phyloP scores from a whole-genome alignment of 1,140 invertebrate genomes.

The Bathynomus jamesi region DNA sequence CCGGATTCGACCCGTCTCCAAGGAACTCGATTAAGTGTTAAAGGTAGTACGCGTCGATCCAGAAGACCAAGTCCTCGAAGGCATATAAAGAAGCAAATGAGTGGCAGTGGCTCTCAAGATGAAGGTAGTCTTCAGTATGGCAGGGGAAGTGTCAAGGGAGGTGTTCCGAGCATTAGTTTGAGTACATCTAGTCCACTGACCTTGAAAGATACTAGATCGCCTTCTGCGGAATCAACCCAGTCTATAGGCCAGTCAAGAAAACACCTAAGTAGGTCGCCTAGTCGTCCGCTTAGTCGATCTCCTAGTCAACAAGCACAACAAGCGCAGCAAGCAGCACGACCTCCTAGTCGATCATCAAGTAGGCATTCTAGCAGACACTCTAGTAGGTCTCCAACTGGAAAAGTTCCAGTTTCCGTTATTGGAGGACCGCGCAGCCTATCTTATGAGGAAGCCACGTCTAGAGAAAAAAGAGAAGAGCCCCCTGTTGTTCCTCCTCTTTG shows the following conservation, averaged over 20 bases:
- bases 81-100: background rate
- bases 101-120: background rate
- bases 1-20: no score
- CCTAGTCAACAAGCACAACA: background rate
- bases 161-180: conserved; percentile 17
- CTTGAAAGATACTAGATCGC: background rate
- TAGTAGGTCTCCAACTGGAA: background rate
- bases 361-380: background rate
- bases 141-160: conserved; percentile 2
- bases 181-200: conserved; percentile 14
- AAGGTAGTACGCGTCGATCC: conserved; percentile 14
- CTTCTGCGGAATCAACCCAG: conserved; percentile 5
- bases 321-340: background rate
- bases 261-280: conserved; percentile 12
- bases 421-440: background rate
- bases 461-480: background rate
- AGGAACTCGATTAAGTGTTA: conserved; percentile 15
- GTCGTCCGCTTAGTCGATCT: background rate
- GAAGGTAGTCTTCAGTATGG: background rate
- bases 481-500: conserved; percentile 5
- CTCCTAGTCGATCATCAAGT: background rate
- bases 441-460: background rate
- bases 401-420: background rate
- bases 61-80: conserved; percentile 10
- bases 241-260: conserved; percentile 10